Evolutionary conservation across 2,888 invertebrate species (phyloP), one percentile per base, ranked within the genome.

Genomic region (Rhingia rostrata): DNA sequence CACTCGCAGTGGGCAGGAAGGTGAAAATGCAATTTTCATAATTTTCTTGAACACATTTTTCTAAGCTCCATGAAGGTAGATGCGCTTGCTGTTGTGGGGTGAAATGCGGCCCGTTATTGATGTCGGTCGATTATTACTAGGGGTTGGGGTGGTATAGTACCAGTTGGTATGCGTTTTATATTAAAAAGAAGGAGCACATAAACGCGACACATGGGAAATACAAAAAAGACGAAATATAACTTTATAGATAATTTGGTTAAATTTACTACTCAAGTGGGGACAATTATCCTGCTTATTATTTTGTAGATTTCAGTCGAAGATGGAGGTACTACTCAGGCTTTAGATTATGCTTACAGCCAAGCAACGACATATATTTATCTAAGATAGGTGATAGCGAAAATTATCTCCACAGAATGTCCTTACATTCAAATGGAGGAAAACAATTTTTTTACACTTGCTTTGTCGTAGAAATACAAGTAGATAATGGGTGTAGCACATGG

Each of bases 11-110:
- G 73, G 69, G 53, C 63, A 47, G 22, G 12, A 74, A 75, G 80
- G 75, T 84, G 75, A 75, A 84, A 84, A 75, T 84, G 74, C 74
- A 80, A 84, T 84, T 73, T 80, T 80, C 74, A 84, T 84, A 84
- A 79, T 79, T 79, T 79, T 70, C 39, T 47, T 33, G 37, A 22
- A 60, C 2, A 22, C 22, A 22, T 56, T 72, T 78, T 72, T 66
- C 9, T 33, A 30, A 56, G 30, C 54, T 12, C 22, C 2, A 47
- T 47, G 39, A 10, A 51, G 51, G 51, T 32, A n/a, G 60, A 51
- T 14, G 22, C 10, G 10, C 6, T 22, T 32, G 33, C 2, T n/a
- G 14, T 0, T 9, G 22, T 4, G 30, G 30, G 30, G 35, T 22
- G 10, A 22, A 33, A 45, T 30, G 45, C 9, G 54, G 45, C 45